Evolutionary conservation across 2,888 invertebrate species (phyloP).

Genomic region (Chalcis sispes): DNA sequence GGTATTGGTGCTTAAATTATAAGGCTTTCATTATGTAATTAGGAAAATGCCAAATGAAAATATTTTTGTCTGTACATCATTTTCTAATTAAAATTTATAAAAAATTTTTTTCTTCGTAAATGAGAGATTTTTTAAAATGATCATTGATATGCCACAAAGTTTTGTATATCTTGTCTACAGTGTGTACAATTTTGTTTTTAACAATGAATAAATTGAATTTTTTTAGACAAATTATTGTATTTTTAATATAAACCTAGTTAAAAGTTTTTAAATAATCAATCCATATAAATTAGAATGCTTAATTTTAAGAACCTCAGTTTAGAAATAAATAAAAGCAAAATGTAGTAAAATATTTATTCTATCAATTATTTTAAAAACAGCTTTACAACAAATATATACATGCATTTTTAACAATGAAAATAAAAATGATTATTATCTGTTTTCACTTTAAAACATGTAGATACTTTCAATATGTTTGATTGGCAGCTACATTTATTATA

Average conservation of each 20-base stretch:
- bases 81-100: slow-evolving; percentile 7
- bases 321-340: slow-evolving; percentile 26
- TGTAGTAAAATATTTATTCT: slow-evolving; percentile 23
- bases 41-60: slow-evolving; percentile 25
- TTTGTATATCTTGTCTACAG: slow-evolving; percentile 26
- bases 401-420: slow-evolving; percentile 6
- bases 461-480: slow-evolving; percentile 20
- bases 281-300: slow-evolving; percentile 9
- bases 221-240: slow-evolving; percentile 21
- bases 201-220: slow-evolving; percentile 42
- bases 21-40: slow-evolving; percentile 40
- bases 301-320: slow-evolving; percentile 10
- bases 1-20: slow-evolving; percentile 56
- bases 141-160: slow-evolving; percentile 16
- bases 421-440: slow-evolving; percentile 2
- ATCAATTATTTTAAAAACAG: slow-evolving; percentile 7
- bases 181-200: slow-evolving; percentile 37
- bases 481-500: too few relatives aligned
- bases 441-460: neutral
- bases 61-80: slow-evolving; percentile 22
- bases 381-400: slow-evolving; percentile 14
- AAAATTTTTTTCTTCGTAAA: slow-evolving; percentile 24
- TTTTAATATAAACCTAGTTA: slow-evolving; percentile 16
- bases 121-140: slow-evolving; percentile 31
- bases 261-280: slow-evolving; percentile 23